Evolutionary conservation across 2,113 vertebrate genomes (phyloP), one percentile per base, ranked within the genome.

Genomic region (Notothenia rossii): DNA sequence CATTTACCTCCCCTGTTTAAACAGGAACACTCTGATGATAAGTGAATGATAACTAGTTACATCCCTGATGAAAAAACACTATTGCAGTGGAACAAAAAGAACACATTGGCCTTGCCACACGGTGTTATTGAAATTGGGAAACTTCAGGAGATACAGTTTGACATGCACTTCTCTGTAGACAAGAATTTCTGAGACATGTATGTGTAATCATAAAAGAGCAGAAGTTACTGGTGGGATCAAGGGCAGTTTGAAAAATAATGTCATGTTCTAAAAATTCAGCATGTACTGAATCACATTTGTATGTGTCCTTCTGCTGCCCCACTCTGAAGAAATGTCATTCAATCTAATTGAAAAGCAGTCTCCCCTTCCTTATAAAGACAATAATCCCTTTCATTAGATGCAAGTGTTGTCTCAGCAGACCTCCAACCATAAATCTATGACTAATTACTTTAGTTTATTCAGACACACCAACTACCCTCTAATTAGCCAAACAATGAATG

Each of bases 401-500:
- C 66, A 82, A 87, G 71, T 84, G 83, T 75, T 85, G 76, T 82
- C 85, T 91, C 90, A 90, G 75, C 85, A 76, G 85, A 93, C 81
- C 63, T 72, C 77, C 69, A 63, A 69, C 86, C 72, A 90, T 88
- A 90, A 91, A 91, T 91, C 82, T 87, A 92, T 90, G 86, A 93
- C 91, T 94, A 94, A 94, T 94, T 92, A 86, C 86, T 88, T 90
- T 74, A 88, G 88, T 92, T 91, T 90, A 90, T 91, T 65, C 71
- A 92, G 87, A 93, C 89, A 92, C 87, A 92, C 76, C 89, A 82
- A 89, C 90, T 84, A 86, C 77, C 88, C 86, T 87, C 89, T 93
- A 93, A 94, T 95, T 92, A 94, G 87, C 76, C 78, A 85, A 82
- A 90, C 89, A 90, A 94, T 92, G 75, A 91, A 93, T 93, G 85